Evolutionary conservation across 1,140 invertebrate genomes (phyloP).

Genomic region (Orchesella cincta): DNA sequence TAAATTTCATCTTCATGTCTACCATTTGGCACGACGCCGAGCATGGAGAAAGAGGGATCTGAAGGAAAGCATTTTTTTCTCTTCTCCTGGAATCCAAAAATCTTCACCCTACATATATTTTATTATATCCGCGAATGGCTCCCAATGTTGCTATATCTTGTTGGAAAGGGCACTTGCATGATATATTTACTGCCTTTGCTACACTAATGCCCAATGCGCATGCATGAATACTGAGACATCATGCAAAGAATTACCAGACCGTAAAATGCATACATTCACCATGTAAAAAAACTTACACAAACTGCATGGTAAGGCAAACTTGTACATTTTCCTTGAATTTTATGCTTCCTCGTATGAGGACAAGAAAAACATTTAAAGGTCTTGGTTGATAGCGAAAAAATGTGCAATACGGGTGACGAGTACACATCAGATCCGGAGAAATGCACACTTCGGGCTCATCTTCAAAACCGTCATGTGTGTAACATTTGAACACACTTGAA

Average conservation of each 20-base stretch:
- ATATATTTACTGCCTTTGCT: constrained; percentile 14
- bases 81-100: constrained; percentile 8
- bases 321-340: background rate
- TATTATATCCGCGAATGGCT: constrained; percentile 3
- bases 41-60: constrained; percentile 7
- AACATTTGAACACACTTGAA: background rate
- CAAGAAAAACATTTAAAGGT: background rate
- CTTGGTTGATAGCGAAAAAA: background rate
- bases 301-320: too few relatives aligned
- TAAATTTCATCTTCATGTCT: constrained; percentile 46
- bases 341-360: background rate
- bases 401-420: background rate
- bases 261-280: too few relatives aligned
- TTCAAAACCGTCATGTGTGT: background rate
- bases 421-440: background rate
- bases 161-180: background rate
- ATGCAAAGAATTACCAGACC: background rate
- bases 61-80: background rate
- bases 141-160: constrained; percentile 10
- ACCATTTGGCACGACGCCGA: constrained; percentile 47
- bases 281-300: too few relatives aligned
- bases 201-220: constrained; percentile 6
- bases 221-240: constrained; percentile 1
- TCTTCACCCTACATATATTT: background rate
- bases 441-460: background rate